Evolutionary conservation across 2,888 invertebrate species (phyloP), one percentile per base, ranked within the genome.

Genomic region (Nebria salina): DNA sequence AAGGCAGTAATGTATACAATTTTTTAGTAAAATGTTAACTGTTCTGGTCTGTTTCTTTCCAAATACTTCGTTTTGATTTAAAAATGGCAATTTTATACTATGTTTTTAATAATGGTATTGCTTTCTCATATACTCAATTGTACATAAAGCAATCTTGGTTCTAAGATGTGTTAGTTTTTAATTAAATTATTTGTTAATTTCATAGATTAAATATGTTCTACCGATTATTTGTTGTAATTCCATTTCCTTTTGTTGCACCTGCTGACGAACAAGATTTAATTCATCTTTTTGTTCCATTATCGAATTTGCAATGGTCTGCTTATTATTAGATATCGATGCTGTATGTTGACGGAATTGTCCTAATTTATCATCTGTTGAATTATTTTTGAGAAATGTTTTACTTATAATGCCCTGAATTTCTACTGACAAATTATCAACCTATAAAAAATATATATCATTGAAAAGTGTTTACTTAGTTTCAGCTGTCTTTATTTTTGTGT

Each of bases 281-380:
- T 93, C 91, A 72, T 91, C 91, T 83, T 94, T 91, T 0, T 93
- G 88, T 82, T 95, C 94, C 83, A 93, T 92, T 41, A 96, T 91
- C 82, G 92, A 91, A 83, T 93, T 93, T 0, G 95, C 94, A 65
- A 94, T 92, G 15, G 92, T 91, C 83, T 95, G 94, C 87, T 97
- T 97, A 87, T 96, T 96, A 82, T 95, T 92, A 11, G 93, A 91
- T 73, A 96, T 94, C 34, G 95, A 94, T 0, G 93, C 91, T 0
- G 95, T 95, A 89, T 97, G 97, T 86, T 97, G 96, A 54, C 96
- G 91, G 87, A 96, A 97, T 70, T 96, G 94, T 0, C 94, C 93
- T 83, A 96, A 89, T 87, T 96, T 95, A 87, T 96, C 96, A 82
- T 91, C 91, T 80, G 91, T 90, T 85, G 92, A 92, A 82, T 93